Evolutionary conservation across 2,797 vertebrate genomes (phyloP).

Genomic region (Pangasius macronema): DNA sequence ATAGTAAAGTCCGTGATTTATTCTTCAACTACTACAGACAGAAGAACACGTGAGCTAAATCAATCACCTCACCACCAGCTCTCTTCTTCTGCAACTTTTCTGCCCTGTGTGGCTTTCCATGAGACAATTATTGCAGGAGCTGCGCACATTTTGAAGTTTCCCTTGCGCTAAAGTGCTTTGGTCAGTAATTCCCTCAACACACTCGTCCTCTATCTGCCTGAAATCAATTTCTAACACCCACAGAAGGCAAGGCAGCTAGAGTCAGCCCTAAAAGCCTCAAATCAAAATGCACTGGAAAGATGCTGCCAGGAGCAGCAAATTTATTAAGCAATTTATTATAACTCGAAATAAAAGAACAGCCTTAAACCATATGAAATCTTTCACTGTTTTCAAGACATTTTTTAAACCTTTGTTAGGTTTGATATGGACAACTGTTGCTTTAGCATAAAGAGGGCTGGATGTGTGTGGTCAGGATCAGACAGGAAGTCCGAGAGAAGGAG

Average conservation of each 20-base stretch:
- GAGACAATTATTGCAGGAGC: not conserved
- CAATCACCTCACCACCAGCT: not conserved
- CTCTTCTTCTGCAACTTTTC: not conserved
- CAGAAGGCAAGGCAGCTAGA: not conserved
- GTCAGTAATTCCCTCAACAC: slow-evolving; percentile 10
- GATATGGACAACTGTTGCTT: not conserved
- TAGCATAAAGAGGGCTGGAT: not conserved
- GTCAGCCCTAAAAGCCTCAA: not conserved
- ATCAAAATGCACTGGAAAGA: not conserved
- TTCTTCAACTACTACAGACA: not conserved
- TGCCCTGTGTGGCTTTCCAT: not conserved
- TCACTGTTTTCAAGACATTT: not conserved
- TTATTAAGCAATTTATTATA: not conserved
- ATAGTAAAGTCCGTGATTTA: not conserved
- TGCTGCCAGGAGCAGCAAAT: not conserved
- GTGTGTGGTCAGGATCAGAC: not conserved
- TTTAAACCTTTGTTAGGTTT: not conserved
- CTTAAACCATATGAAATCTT: not conserved
- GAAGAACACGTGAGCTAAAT: not conserved
- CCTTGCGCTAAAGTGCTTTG: not conserved
- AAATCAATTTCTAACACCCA: slow-evolving; percentile 3
- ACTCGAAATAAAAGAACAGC: not conserved
- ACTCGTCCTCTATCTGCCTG: not conserved
- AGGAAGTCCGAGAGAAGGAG: slow-evolving; percentile 18
- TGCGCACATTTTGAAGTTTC: not conserved